phyloP scores from a whole-genome alignment of 2,797 vertebrate species.

The Sphenodon punctatus region DNA sequence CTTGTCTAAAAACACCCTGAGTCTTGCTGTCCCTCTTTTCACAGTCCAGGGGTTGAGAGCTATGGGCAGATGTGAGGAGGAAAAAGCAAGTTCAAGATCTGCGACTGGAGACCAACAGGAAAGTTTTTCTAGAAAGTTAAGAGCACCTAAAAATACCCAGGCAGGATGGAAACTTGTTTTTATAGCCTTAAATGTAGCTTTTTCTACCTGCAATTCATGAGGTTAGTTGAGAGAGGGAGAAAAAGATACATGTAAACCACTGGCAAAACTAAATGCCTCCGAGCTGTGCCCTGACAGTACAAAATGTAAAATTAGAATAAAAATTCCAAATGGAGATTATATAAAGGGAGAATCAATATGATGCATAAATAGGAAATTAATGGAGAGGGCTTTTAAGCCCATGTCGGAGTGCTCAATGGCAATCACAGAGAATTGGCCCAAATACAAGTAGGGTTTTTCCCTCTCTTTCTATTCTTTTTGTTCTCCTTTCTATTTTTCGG shows the following conservation, averaged over 20 bases:
- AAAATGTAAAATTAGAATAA: not conserved
- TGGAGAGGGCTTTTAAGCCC: not conserved
- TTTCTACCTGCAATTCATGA: not conserved
- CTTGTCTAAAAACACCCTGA: too few species aligned
- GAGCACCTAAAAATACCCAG: not conserved
- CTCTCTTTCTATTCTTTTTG: not conserved
- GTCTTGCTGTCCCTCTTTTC: too few species aligned
- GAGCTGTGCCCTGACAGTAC: not conserved
- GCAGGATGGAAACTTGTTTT: not conserved
- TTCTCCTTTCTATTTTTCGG: conserved; percentile 50
- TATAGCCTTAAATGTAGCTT: not conserved
- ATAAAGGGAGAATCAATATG: conserved; percentile 42
- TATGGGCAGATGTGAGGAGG: not conserved
- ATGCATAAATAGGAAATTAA: conserved; percentile 21
- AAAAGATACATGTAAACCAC: not conserved
- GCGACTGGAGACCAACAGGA: not conserved
- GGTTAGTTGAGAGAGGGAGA: not conserved
- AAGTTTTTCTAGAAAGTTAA: not conserved
- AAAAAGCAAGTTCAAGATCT: not conserved
- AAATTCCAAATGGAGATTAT: conserved; percentile 8
- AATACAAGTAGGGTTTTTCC: conserved; percentile 3
- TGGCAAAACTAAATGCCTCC: not conserved
- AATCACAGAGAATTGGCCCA: not conserved
- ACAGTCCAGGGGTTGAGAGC: too few species aligned
- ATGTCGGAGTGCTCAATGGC: not conserved